These are phyloP conservation scores for Dromas ardeola DNA, from an alignment of 2,113 vertebrate genomes.

Conservation along the genomic window DNA sequence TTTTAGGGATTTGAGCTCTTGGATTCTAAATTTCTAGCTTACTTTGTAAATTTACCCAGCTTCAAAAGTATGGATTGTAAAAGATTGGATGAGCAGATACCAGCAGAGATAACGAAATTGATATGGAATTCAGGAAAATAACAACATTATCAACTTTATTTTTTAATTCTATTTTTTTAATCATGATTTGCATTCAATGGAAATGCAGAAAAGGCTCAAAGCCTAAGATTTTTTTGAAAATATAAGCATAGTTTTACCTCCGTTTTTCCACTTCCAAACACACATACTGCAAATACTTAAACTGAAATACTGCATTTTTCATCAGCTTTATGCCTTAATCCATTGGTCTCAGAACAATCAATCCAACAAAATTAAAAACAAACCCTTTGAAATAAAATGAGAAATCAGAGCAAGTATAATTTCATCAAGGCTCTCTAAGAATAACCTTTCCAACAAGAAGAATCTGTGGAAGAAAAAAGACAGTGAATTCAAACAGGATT, in stretches of 20 bases:
- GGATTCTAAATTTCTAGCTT: neutral
- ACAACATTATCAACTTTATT: fast-evolving
- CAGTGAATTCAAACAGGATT: neutral
- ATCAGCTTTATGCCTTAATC: neutral
- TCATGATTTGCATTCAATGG: neutral
- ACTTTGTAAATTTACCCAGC: neutral
- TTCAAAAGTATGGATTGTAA: neutral
- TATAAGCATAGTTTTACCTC: fast-evolving
- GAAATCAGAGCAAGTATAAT: neutral
- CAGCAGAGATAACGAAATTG: neutral
- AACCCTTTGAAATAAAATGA: neutral
- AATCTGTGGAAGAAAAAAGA: neutral
- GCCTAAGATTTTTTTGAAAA: neutral
- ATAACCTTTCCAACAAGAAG: neutral
- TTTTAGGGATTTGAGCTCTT: neutral
- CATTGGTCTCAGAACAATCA: neutral
- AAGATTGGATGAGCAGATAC: fast-evolving
- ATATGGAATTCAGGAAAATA: neutral
- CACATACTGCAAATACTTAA: neutral
- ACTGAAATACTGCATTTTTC: neutral
- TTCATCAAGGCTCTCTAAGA: neutral
- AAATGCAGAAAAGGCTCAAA: neutral
- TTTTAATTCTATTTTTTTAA: neutral
- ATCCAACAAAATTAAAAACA: neutral
- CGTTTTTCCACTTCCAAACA: neutral